Evolutionary conservation across 2,797 vertebrate species (phyloP).

Genomic region (Telmatherina bonti): DNA sequence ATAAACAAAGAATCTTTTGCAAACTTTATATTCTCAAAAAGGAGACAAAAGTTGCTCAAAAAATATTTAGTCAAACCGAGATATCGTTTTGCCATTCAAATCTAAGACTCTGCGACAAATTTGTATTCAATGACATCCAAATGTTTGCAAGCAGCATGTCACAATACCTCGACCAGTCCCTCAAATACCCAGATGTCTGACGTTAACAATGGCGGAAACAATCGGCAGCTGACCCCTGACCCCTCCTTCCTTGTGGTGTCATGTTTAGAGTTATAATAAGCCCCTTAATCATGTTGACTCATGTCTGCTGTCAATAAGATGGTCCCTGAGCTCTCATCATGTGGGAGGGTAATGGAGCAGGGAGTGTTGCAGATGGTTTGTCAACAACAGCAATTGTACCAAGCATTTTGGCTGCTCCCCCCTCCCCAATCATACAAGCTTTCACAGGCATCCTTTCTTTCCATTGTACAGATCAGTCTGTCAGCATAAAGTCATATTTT

Average conservation of each 20-base stretch:
- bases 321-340: constrained; percentile 62
- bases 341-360: constrained; percentile 71
- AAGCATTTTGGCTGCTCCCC: constrained; percentile 48
- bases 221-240: constrained; percentile 61
- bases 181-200: constrained; percentile 21
- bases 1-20: neutral
- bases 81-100: constrained; percentile 72
- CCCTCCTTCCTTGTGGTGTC: constrained; percentile 52
- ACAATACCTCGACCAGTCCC: constrained; percentile 9
- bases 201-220: constrained; percentile 32
- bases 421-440: constrained; percentile 28
- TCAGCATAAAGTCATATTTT: constrained; percentile 44
- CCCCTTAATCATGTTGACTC: constrained; percentile 72
- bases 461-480: constrained; percentile 31
- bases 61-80: neutral
- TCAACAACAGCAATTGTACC: constrained; percentile 62
- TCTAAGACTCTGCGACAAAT: constrained; percentile 34
- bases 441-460: constrained; percentile 6
- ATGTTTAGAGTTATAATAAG: constrained; percentile 59
- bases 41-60: neutral
- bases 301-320: constrained; percentile 67
- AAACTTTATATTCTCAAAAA: neutral
- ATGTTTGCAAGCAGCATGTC: constrained; percentile 2
- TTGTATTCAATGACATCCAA: constrained; percentile 56
- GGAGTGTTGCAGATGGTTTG: constrained; percentile 70